These are phyloP conservation scores for Charanyca ferruginea DNA, from an alignment of 2,888 invertebrate genomes.

Conservation along the genomic window DNA sequence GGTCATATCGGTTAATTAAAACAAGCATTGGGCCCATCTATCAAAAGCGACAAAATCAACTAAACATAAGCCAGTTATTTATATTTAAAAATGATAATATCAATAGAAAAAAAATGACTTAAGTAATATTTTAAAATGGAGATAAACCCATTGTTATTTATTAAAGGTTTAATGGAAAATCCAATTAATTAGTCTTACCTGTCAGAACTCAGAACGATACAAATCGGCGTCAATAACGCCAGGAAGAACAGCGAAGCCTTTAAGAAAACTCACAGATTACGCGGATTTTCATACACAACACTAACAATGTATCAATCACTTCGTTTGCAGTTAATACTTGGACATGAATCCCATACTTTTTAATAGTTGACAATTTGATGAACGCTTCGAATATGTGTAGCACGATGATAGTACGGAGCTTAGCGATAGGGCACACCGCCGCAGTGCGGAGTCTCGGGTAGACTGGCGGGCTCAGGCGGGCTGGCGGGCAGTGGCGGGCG, in stretches of 20 bases:
- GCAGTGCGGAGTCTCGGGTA: slow-evolving; percentile 84
- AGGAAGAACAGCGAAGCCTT: slow-evolving; percentile 71
- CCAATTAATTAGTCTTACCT: slow-evolving; percentile 76
- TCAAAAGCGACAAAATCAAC: neutral
- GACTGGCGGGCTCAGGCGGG: slow-evolving; percentile 84
- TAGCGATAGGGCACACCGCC: slow-evolving; percentile 77
- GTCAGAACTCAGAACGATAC: slow-evolving; percentile 76
- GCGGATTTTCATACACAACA: slow-evolving; percentile 76
- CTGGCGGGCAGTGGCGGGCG: slow-evolving; percentile 58
- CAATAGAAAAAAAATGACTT: slow-evolving; percentile 18
- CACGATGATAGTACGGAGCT: slow-evolving; percentile 59
- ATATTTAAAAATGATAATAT: neutral
- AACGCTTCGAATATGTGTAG: slow-evolving; percentile 64
- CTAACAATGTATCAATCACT: slow-evolving; percentile 71
- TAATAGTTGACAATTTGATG: slow-evolving; percentile 58
- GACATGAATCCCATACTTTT: slow-evolving; percentile 59
- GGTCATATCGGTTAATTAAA: slow-evolving; percentile 5
- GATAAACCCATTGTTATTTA: slow-evolving; percentile 30
- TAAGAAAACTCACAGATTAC: slow-evolving; percentile 75
- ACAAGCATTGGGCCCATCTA: neutral
- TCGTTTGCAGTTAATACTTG: slow-evolving; percentile 59
- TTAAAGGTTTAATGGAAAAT: slow-evolving; percentile 30
- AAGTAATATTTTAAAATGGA: neutral
- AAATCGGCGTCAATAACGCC: slow-evolving; percentile 78
- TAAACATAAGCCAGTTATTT: too few species aligned